Base-by-base conservation (phyloP, 1,140 invertebrate species). In the Bilobella aurantiaca region DNA sequence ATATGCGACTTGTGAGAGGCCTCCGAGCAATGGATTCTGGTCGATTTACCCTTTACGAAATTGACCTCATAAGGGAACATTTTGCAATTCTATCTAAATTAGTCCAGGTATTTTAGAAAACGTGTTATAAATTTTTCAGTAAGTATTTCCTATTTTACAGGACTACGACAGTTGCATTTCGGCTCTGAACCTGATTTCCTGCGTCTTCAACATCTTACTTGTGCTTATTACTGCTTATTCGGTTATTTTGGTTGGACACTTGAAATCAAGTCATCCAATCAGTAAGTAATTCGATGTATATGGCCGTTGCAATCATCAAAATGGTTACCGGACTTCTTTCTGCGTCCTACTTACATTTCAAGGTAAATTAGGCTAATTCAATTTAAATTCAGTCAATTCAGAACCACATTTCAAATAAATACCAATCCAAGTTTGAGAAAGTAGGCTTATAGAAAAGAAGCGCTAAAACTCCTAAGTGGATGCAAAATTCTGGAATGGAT, bases 11-110 rank as follows among this genome's bases (percentile, higher is more conserved):
- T 1, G 68, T 65, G 27, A 18, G 47, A 21, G 68, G 66, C 53
- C 68, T 73, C 57, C 57, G 42, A 49, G 31, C 53, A 18, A 68
- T 68, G 21, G 57, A 70, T 25, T 64, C 68, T 1, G 32, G 34
- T n/a, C 49, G 63, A 37, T 67, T 69, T 29, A 56, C 68, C 2
- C 18, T 64, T 8, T 58, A 60, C 25, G 71, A 73, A 65, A 73
- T 73, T 32, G 71, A 73, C 47, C 34, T 73, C 2, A 58, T 73
- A 8, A 37, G 71, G 46, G 71, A 73, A 53, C 71, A 70, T 66
- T 68, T 70, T 68, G 71, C 68, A 16, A n/a, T 68, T 1, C 32
- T 65, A 27, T 66, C 68, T 0, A 69, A 68, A 57, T 21, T 68
- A 25, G 71, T 68, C 28, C 30, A 63, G 27, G 65, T 62, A 8